phyloP scores from a whole-genome alignment of 2,888 invertebrate species.

The Mythimna impura region DNA sequence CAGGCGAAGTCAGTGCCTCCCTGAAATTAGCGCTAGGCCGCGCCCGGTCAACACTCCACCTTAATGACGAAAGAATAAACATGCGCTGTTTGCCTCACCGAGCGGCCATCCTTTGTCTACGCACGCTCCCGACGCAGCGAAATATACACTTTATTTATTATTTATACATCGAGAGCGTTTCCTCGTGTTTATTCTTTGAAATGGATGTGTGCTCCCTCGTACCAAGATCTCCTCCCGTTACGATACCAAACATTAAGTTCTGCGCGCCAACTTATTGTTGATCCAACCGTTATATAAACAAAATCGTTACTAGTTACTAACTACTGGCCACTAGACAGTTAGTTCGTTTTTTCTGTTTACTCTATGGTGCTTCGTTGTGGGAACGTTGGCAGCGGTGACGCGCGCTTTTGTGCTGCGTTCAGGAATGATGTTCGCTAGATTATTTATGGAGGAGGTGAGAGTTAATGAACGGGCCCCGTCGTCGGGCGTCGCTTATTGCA shows the following conservation, averaged over 20 bases:
- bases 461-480: constrained; percentile 85
- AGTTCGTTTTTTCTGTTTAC: constrained; percentile 79
- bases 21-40: constrained; percentile 85
- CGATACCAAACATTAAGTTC: constrained; percentile 74
- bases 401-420: constrained; percentile 73
- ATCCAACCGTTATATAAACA: constrained; percentile 82
- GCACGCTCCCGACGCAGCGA: constrained; percentile 83
- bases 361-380: constrained; percentile 71
- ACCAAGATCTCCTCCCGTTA: constrained; percentile 70
- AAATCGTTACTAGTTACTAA: constrained; percentile 74
- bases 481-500: constrained; percentile 88
- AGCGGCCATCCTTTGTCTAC: constrained; percentile 85
- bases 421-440: constrained; percentile 73
- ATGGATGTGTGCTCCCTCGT: constrained; percentile 84
- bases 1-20: constrained; percentile 74
- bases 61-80: constrained; percentile 89
- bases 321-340: constrained; percentile 74
- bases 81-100: constrained; percentile 81
- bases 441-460: constrained; percentile 84
- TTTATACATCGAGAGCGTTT: constrained; percentile 88
- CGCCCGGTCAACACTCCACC: constrained; percentile 82
- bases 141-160: constrained; percentile 88
- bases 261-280: constrained; percentile 77
- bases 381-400: constrained; percentile 74
- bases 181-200: constrained; percentile 87